Evolutionary conservation across 2,113 vertebrate species (phyloP).

Genomic region (Tetrao urogallus): DNA sequence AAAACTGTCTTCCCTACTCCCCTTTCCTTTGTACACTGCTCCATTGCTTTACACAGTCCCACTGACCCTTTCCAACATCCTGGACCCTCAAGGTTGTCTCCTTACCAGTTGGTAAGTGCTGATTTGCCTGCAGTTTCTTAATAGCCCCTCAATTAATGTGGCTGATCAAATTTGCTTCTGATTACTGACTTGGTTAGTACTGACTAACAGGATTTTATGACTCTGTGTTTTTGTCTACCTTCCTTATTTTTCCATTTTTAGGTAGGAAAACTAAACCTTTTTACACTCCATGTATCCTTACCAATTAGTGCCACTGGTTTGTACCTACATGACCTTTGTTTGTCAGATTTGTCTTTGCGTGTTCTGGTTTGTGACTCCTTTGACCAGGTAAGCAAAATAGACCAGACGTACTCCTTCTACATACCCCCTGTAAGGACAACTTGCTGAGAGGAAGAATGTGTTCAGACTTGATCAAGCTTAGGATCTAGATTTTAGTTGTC

Average conservation of each 20-base stretch:
- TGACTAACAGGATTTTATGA: background rate
- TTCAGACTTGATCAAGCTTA: background rate
- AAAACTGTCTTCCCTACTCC: accelerated
- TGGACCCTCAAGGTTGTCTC: background rate
- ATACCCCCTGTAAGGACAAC: background rate
- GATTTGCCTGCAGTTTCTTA: background rate
- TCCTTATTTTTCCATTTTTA: background rate
- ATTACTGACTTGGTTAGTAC: background rate
- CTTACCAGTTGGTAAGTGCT: background rate
- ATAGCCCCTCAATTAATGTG: background rate
- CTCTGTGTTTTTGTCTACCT: background rate
- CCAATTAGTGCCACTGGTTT: background rate
- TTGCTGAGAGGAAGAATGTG: background rate
- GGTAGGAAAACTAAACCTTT: background rate
- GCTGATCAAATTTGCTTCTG: background rate
- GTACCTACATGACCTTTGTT: background rate
- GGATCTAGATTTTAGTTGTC: background rate
- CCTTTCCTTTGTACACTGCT: background rate
- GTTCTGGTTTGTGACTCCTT: background rate
- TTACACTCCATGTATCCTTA: background rate
- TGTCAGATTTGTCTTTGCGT: background rate
- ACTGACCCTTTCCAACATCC: accelerated
- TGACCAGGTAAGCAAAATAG: background rate
- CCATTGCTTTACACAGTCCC: background rate
- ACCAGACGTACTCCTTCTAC: background rate